These are phyloP conservation scores for Trichechus manatus DNA, from an alignment of 2,113 vertebrate genomes.

Conservation along the genomic window DNA sequence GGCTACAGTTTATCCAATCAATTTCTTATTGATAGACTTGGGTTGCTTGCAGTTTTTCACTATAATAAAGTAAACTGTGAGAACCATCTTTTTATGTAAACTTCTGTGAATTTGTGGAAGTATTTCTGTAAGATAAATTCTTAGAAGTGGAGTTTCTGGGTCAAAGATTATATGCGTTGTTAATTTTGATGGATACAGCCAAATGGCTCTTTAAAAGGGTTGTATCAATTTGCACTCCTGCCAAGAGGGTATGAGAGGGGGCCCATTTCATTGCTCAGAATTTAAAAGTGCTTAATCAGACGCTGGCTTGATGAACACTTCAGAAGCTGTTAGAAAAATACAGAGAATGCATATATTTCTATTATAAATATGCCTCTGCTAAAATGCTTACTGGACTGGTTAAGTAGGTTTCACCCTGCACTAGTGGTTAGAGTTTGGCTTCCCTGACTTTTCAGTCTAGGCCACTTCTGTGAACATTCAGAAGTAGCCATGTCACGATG, in stretches of 20 bases:
- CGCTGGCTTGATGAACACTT: conserved; percentile 81
- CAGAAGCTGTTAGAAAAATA: conserved; percentile 80
- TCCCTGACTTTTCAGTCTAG: neutral
- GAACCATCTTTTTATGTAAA: neutral
- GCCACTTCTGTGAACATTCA: neutral
- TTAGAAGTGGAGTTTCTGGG: conserved; percentile 70
- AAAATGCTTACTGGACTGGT: neutral
- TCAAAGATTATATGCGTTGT: conserved; percentile 80
- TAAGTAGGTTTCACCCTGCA: neutral
- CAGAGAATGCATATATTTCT: conserved; percentile 66
- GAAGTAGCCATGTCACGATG: neutral
- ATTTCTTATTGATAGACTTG: neutral
- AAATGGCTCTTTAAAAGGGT: conserved; percentile 74
- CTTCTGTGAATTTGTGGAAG: neutral
- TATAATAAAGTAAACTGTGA: neutral
- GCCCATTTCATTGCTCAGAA: conserved; percentile 75
- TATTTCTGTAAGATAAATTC: conserved; percentile 57
- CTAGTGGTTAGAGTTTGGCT: neutral
- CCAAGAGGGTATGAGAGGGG: conserved; percentile 79
- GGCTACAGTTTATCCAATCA: neutral
- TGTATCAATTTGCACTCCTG: conserved; percentile 76
- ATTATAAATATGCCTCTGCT: neutral
- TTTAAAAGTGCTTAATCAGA: conserved; percentile 84
- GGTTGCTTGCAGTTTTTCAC: conserved; percentile 5
- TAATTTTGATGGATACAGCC: conserved; percentile 73